phyloP scores from a whole-genome alignment of 2,888 invertebrate species.

The Agriopis marginaria region DNA sequence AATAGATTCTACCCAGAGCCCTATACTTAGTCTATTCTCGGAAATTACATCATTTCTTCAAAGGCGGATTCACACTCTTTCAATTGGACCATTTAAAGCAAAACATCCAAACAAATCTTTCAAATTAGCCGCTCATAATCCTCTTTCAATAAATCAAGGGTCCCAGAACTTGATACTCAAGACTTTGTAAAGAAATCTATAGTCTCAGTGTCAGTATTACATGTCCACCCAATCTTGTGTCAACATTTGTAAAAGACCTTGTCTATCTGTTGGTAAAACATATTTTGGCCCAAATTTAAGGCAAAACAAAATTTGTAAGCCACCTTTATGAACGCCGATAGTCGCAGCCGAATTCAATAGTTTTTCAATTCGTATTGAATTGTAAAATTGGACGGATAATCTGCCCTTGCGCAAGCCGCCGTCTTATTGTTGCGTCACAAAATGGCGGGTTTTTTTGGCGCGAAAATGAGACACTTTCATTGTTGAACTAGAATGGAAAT shows the following conservation, averaged over 20 bases:
- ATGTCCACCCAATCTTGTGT: constrained; percentile 45
- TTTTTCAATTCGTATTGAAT: constrained; percentile 65
- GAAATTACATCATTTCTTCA: constrained; percentile 14
- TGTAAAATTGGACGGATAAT: constrained; percentile 74
- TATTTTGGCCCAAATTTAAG: constrained; percentile 23
- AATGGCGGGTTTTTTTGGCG: constrained; percentile 61
- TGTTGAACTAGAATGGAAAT: constrained; percentile 43
- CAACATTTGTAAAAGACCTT: constrained; percentile 33
- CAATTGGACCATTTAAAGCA: constrained; percentile 22
- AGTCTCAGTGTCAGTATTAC: constrained; percentile 65
- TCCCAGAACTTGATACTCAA: constrained; percentile 55
- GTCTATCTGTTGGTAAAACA: constrained; percentile 32
- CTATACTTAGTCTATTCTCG: neutral
- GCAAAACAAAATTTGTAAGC: constrained; percentile 7
- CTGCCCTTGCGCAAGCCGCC: constrained; percentile 64
- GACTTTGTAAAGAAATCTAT: constrained; percentile 46
- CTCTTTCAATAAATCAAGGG: constrained; percentile 48
- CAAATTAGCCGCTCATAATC: constrained; percentile 58
- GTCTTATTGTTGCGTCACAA: constrained; percentile 58
- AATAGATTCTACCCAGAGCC: no score
- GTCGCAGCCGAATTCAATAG: constrained; percentile 68
- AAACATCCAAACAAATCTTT: constrained; percentile 41
- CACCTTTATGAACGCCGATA: constrained; percentile 54
- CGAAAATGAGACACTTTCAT: constrained; percentile 57
- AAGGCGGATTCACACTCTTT: constrained; percentile 31